Conservation (phyloP, 1,140 invertebrate species). For the Geopemphigus sp. region DNA sequence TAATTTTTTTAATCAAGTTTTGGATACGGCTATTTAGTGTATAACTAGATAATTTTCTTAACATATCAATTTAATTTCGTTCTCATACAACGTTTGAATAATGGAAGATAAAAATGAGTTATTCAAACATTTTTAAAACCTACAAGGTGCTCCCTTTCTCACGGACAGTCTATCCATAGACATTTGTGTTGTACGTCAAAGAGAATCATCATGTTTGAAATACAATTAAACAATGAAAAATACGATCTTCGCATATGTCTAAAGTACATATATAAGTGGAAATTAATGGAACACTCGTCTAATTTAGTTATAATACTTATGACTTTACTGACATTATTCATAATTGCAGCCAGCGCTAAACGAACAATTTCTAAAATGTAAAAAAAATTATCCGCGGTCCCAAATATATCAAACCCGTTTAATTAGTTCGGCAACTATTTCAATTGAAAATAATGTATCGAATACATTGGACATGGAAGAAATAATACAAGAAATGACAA, state of each 20-base stretch:
- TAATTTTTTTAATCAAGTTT: not conserved
- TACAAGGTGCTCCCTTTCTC: not conserved
- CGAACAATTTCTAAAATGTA: not conserved
- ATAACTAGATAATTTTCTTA: slow-evolving; percentile 21
- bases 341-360: slow-evolving; percentile 6
- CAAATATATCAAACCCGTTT: slow-evolving; percentile 50
- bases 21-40: slow-evolving; percentile 20
- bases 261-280: not conserved
- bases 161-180: not conserved
- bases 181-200: not conserved
- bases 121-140: not conserved
- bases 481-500: not conserved
- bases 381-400: no score
- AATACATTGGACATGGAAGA: not conserved
- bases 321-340: slow-evolving; percentile 61
- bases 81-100: slow-evolving; percentile 55
- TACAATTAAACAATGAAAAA: not conserved
- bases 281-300: slow-evolving; percentile 55
- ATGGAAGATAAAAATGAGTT: slow-evolving; percentile 3
- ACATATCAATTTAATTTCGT: not conserved
- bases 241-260: not conserved
- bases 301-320: slow-evolving; percentile 66
- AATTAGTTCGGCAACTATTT: slow-evolving; percentile 12
- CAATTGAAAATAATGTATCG: not conserved
- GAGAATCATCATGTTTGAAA: not conserved